phyloP scores from a whole-genome alignment of 2,888 invertebrate genomes.

The Anorthoa munda region DNA sequence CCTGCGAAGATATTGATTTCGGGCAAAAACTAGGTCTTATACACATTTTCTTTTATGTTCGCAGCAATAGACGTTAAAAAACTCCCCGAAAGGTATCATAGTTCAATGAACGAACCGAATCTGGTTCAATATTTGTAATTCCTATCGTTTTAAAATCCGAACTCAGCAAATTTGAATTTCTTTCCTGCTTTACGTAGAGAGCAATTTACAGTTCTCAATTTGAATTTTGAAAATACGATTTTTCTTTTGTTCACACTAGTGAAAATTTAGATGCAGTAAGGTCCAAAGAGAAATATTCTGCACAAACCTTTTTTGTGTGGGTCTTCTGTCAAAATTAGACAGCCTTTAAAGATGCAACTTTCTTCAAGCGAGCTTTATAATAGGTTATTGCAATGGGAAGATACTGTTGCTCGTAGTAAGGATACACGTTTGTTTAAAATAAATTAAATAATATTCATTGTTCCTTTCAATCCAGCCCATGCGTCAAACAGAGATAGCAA shows the following conservation, averaged over 20 bases:
- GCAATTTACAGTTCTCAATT: slow-evolving; percentile 45
- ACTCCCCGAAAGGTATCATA: slow-evolving; percentile 48
- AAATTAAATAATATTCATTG: too few relatives aligned
- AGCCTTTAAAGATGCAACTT: too few relatives aligned
- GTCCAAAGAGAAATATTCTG: too few relatives aligned
- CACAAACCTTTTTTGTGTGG: too few relatives aligned
- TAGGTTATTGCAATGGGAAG: too few relatives aligned
- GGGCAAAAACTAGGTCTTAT: background rate
- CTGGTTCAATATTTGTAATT: slow-evolving; percentile 80
- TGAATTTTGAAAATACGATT: slow-evolving; percentile 36
- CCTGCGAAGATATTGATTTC: background rate
- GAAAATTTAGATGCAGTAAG: too few relatives aligned
- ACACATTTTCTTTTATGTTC: background rate
- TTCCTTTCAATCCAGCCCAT: background rate
- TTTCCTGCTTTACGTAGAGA: slow-evolving; percentile 28
- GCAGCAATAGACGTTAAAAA: background rate
- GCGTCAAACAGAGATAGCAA: slow-evolving; percentile 10
- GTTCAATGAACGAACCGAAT: slow-evolving; percentile 73
- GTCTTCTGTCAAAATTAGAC: too few relatives aligned
- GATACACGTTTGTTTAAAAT: too few relatives aligned
- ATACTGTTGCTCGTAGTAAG: too few relatives aligned
- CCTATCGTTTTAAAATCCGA: slow-evolving; percentile 69
- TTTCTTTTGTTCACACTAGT: too few relatives aligned
- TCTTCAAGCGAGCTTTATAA: too few relatives aligned
- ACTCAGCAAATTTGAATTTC: slow-evolving; percentile 63